phyloP scores from a whole-genome alignment of 2,888 invertebrate species.

The Sphecodes monilicornis region DNA sequence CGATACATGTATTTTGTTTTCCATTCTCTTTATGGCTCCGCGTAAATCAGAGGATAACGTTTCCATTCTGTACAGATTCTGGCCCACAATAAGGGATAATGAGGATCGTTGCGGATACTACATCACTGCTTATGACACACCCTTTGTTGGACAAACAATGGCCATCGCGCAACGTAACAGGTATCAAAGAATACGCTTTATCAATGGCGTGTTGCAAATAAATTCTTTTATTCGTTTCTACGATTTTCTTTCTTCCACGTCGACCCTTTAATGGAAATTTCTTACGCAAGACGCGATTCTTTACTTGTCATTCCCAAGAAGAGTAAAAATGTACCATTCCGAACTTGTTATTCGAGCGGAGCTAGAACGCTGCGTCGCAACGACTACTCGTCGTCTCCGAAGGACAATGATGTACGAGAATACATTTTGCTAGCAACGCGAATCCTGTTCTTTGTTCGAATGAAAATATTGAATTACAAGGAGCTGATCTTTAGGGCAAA shows the following conservation, averaged over 20 bases:
- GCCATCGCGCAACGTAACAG: conserved; percentile 23
- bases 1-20: not conserved
- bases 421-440: not conserved
- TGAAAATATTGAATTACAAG: not conserved
- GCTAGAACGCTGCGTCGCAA: not conserved
- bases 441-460: not conserved
- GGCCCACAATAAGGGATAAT: conserved; percentile 36
- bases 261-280: conserved; percentile 17
- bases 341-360: not conserved
- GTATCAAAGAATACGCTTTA: conserved; percentile 40
- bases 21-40: not conserved
- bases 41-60: conserved; percentile 9
- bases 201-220: conserved; percentile 29
- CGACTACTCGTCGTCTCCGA: not conserved
- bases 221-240: conserved; percentile 21
- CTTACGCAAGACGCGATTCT: conserved; percentile 11
- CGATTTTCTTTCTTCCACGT: not conserved
- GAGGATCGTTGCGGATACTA: conserved; percentile 38
- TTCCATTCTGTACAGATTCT: conserved; percentile 26
- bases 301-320: not conserved
- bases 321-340: not conserved
- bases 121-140: conserved; percentile 34
- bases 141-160: conserved; percentile 48
- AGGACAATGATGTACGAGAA: not conserved
- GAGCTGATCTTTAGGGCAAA: not conserved